These are phyloP conservation scores for Lepidonotus clava DNA, from an alignment of 2,888 invertebrate species.

Conservation along the genomic window DNA sequence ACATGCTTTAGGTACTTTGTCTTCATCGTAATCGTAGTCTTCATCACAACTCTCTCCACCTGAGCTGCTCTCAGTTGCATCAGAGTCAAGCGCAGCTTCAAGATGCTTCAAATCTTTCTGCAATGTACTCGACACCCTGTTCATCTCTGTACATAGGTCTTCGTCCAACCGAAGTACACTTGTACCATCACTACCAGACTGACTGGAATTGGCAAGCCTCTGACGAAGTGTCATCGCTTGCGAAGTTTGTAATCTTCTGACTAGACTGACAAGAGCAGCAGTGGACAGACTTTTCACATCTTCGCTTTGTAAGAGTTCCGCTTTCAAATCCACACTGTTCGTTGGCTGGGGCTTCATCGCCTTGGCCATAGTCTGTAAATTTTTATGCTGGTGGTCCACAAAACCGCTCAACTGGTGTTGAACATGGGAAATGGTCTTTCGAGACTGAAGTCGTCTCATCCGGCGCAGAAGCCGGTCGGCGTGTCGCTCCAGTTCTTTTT, in stretches of 20 bases:
- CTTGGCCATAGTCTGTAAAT: constrained; percentile 74
- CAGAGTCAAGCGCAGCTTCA: constrained; percentile 91
- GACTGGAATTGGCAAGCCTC: constrained; percentile 41
- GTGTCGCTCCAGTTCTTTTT: constrained; percentile 86
- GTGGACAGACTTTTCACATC: constrained; percentile 81
- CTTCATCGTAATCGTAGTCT: constrained; percentile 58
- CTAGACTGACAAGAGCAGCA: constrained; percentile 84
- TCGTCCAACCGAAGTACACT: constrained; percentile 71
- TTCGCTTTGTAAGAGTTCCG: constrained; percentile 77
- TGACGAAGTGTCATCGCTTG: constrained; percentile 64
- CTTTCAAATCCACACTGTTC: constrained; percentile 68
- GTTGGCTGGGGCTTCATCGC: constrained; percentile 45
- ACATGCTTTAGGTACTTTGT: constrained; percentile 21
- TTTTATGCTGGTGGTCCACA: constrained; percentile 86
- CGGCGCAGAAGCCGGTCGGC: constrained; percentile 88
- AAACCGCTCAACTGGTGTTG: constrained; percentile 90
- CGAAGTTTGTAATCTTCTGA: constrained; percentile 83
- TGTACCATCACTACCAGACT: constrained; percentile 46
- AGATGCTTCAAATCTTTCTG: constrained; percentile 87
- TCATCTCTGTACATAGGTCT: constrained; percentile 83
- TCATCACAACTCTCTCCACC: constrained; percentile 95
- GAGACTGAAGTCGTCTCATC: constrained; percentile 88
- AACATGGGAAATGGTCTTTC: constrained; percentile 88
- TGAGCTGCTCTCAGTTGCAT: constrained; percentile 95
- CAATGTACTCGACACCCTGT: constrained; percentile 85